These are phyloP conservation scores for Aethes cnicana DNA, from an alignment of 2,888 invertebrate genomes.

Conservation along the genomic window DNA sequence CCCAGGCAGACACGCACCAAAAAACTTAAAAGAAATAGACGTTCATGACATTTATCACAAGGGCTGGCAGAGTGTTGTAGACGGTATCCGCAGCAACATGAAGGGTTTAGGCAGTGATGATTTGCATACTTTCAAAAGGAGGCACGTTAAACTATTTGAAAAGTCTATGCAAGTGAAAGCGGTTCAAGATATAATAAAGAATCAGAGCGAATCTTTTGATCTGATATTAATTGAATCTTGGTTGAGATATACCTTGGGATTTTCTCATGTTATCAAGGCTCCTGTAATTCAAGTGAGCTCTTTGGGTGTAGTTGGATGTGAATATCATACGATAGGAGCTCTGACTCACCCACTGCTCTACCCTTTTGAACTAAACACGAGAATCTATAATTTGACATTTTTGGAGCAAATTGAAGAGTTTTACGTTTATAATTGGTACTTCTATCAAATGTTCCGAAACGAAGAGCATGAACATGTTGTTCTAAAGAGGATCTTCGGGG, in stretches of 20 bases:
- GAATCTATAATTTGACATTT: conserved; percentile 7
- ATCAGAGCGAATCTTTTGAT: neutral
- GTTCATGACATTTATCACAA: no score
- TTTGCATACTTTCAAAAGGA: neutral
- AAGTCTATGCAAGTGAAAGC: no score
- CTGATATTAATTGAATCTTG: neutral
- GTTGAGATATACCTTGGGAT: neutral
- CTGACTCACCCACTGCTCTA: conserved; percentile 19
- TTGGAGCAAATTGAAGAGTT: conserved; percentile 25
- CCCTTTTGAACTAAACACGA: neutral
- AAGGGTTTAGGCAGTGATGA: neutral
- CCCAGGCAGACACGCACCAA: neutral
- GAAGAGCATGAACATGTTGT: conserved; percentile 30
- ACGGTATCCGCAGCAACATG: neutral
- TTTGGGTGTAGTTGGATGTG: neutral
- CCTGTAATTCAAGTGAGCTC: neutral
- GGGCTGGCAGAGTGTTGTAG: neutral
- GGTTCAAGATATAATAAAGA: neutral
- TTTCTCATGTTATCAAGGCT: neutral
- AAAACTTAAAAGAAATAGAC: conserved; percentile 45
- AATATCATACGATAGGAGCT: conserved; percentile 14
- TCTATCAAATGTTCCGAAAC: neutral
- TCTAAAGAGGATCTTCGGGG: conserved; percentile 39
- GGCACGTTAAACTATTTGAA: neutral
- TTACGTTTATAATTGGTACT: neutral